These are phyloP conservation scores for Dastarcus helophoroides DNA, from an alignment of 2,888 invertebrate genomes.

Conservation along the genomic window DNA sequence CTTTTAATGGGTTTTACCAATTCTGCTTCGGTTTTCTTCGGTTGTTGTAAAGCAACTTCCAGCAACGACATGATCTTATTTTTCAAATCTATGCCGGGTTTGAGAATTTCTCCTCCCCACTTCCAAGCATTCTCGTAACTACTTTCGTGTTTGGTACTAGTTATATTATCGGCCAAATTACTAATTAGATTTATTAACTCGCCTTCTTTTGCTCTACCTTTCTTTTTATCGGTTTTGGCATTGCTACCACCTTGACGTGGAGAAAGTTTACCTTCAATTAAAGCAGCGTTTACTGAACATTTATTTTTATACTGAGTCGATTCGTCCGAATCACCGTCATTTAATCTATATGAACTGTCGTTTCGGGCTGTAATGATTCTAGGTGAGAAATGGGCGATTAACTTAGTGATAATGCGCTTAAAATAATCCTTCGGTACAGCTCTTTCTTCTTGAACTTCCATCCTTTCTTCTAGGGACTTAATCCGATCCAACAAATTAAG, in stretches of 20 bases:
- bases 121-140: slow-evolving; percentile 21
- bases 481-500: slow-evolving; percentile 24
- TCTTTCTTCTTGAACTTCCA: slow-evolving; percentile 29
- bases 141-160: slow-evolving; percentile 6
- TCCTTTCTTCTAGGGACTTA: slow-evolving; percentile 25
- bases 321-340: slow-evolving; percentile 9
- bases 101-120: slow-evolving; percentile 31
- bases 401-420: slow-evolving; percentile 31
- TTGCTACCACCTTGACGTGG: slow-evolving; percentile 8
- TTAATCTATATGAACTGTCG: slow-evolving; percentile 4
- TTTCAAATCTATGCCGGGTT: slow-evolving; percentile 30
- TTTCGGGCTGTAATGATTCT: neutral
- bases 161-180: slow-evolving; percentile 10
- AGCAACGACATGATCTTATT: slow-evolving; percentile 26
- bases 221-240: slow-evolving; percentile 8
- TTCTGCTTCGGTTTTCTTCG: slow-evolving; percentile 1
- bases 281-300: slow-evolving; percentile 8
- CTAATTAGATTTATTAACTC: too few species aligned
- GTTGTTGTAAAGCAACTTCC: slow-evolving; percentile 20
- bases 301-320: slow-evolving; percentile 9
- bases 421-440: slow-evolving; percentile 34
- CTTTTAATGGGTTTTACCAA: neutral
- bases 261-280: slow-evolving; percentile 4
- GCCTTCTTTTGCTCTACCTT: too few species aligned
- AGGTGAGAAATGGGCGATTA: slow-evolving; percentile 21